A percentile compares a stretch with the other conserved stretches of the same genome.
Conservation (phyloP, 2,797 vertebrate species). For the Hapalemur alaotrensis region DNA sequence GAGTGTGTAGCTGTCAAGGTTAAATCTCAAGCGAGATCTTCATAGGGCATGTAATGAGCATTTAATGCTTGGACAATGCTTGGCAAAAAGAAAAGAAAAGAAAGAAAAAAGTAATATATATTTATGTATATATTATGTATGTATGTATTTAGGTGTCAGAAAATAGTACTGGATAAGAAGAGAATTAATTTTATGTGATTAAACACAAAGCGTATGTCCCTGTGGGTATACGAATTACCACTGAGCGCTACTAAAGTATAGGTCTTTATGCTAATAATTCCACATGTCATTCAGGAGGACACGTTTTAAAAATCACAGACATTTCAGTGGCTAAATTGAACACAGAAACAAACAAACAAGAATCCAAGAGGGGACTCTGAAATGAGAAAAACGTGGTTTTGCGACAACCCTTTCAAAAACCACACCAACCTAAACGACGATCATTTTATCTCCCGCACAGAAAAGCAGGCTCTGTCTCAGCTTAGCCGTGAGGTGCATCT, state of each 20-base stretch:
- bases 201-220: neutral
- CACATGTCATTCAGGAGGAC: neutral
- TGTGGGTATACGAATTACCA: accelerated
- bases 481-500: accelerated
- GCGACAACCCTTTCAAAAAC: neutral
- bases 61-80: neutral
- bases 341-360: neutral
- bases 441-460: neutral
- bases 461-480: neutral
- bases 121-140: neutral
- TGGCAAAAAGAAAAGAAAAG: neutral
- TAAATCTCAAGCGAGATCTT: neutral
- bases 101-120: neutral
- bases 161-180: no score
- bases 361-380: neutral
- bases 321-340: neutral
- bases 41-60: neutral
- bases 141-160: neutral
- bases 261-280: neutral
- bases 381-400: neutral
- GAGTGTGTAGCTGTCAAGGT: neutral
- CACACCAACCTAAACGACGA: no score
- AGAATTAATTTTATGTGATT: neutral
- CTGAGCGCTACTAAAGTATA: accelerated
- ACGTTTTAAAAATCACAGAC: neutral